A percentile compares a stretch with the other conserved stretches of the same genome.
Conservation (phyloP, 2,113 vertebrate genomes). For the Nicator chloris region DNA sequence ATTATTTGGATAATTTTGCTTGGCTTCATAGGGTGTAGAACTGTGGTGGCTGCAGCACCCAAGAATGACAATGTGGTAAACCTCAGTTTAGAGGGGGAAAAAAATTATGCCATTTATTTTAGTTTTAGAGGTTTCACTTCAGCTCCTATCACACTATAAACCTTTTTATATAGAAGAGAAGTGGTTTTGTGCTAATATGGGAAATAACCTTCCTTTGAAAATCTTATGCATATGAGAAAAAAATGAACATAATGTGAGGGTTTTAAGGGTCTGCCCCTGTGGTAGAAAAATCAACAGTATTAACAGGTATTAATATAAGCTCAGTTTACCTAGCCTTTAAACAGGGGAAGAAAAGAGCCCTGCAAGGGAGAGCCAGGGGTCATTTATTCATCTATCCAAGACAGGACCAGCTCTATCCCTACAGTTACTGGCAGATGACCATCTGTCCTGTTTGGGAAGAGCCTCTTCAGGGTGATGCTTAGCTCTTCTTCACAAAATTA, state of each 20-base stretch:
- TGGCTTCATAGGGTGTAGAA: not conserved
- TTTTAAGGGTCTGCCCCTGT: not conserved
- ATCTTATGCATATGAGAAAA: not conserved
- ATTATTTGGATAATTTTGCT: not conserved
- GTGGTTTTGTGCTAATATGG: not conserved
- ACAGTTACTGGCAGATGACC: fast-evolving
- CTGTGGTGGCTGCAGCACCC: not conserved
- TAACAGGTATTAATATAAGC: not conserved
- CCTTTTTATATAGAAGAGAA: not conserved
- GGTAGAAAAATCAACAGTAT: not conserved
- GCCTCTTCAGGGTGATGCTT: not conserved
- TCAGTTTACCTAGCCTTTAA: not conserved
- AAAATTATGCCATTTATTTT: not conserved
- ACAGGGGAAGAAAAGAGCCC: not conserved
- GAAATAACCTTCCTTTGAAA: not conserved
- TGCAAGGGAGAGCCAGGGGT: not conserved
- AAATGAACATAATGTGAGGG: not conserved
- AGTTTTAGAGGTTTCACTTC: not conserved
- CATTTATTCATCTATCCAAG: not conserved
- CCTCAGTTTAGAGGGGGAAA: not conserved
- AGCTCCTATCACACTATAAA: not conserved
- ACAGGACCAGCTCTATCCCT: not conserved
- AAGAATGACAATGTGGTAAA: not conserved
- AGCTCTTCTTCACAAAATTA: not conserved
- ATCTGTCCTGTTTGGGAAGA: not conserved